Evolutionary conservation across 2,797 vertebrate species (phyloP), one percentile per base, ranked within the genome.

Genomic region (Crenichthys baileyi): DNA sequence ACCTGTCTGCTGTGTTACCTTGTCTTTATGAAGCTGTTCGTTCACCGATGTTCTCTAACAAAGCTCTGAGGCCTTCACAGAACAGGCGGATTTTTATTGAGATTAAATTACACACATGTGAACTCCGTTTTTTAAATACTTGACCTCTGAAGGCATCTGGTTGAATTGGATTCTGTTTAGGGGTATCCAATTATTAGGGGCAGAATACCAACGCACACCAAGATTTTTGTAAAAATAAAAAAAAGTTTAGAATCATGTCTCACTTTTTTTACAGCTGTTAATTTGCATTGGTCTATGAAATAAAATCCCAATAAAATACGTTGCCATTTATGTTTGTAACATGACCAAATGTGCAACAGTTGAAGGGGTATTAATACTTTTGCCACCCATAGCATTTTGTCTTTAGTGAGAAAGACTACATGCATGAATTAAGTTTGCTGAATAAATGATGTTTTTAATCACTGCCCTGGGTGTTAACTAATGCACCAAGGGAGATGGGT

Each of bases 361-460:
- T 55, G 53, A 55, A 55, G 2, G 53, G 53, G 24, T 67, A 22
- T 41, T 9, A 44, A 67, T 44, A 46, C 67, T 46, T n/a, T 26
- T 7, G 0, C 22, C 46, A 29, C n/a, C 24, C 24, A 46, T 7
- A 75, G 81, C 82, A 80, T 79, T 90, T 90, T 90, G 80, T 93
- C 87, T 91, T 88, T 80, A 84, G 77, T 36, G 22, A 26, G 46
- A 84, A 81, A 86, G 83, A 89, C 90, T 80, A 81, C 82, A 85
- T 86, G 82, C 75, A 72, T 22, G 72, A 82, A 90, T 86, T 83
- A 91, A 87, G 85, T 79, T 76, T 85, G 82, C 56, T 88, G 85
- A 93, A 94, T 93, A 93, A 94, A 94, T 91, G 70, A 93, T 90
- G 90, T 91, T 91, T 92, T 88, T 94, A 93, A 95, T 95, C 92